Base-by-base conservation (phyloP, 1,140 invertebrate genomes). In the Apis dorsata region DNA sequence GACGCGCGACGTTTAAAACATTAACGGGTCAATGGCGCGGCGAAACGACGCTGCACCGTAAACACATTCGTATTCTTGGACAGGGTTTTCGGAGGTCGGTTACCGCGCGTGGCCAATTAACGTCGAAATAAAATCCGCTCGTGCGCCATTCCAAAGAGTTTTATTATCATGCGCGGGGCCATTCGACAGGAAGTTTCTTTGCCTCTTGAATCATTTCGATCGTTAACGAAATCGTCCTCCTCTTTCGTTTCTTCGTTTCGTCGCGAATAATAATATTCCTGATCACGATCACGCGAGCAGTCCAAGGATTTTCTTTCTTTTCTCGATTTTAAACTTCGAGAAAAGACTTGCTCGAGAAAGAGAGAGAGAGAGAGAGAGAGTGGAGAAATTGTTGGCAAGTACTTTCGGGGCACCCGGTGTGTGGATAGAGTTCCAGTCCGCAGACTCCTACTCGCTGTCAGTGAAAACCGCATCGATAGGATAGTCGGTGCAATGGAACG, bases 21-120 rank as follows among this genome's bases (percentile, higher is more conserved):
- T 88, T 81, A 86, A 80, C 74, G 85, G 87, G 87, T 88, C 88
- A 89, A 89, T 89, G 88, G 87, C 88, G 88, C 72, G 60, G 82
- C 74, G 74, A 81, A 88, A 86, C 87, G 81, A 84, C 87, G 53
- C 72, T 71, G 69, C 79, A 81, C 70, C 79, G 85, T 88, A 88
- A 88, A 89, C 87, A 85, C 72, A 80, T 88, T 86, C 72, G 87
- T 88, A 88, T 89, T 89, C 88, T 89, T 88, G 78, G 87, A 86
- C 79, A 70, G 71, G 77, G 76, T 88, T 77, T 57, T 79, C 81
- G 81, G 76, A 63, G 88, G 85, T 89, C 85, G 79, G 81, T 81
- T 71, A 86, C 74, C 84, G 73, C 80, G 75, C 49, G 51, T 72
- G 76, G 65, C 65, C 87, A 82, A 89, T 89, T 89, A 89, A 89